These are phyloP conservation scores for Dryoscopus gambensis DNA, from an alignment of 2,113 vertebrate genomes.

Conservation along the genomic window DNA sequence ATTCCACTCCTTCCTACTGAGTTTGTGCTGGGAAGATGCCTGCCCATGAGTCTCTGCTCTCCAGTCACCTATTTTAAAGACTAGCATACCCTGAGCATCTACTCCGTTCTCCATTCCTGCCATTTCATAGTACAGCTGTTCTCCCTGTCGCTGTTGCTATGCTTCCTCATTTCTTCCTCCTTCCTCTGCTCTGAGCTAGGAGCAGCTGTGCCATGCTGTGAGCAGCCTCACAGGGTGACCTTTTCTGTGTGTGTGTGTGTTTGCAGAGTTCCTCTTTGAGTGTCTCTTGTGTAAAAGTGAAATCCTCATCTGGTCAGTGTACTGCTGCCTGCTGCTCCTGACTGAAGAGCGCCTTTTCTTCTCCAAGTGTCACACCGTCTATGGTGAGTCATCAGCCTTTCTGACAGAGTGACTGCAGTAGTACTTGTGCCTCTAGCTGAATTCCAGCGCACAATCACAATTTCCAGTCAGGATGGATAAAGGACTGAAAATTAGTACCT, in stretches of 20 bases:
- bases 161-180: background rate
- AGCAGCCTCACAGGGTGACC: background rate
- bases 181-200: background rate
- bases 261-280: constrained; percentile 83
- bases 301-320: constrained; percentile 84
- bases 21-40: background rate
- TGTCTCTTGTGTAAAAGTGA: constrained; percentile 78
- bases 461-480: background rate
- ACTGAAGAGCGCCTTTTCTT: constrained; percentile 89
- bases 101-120: background rate
- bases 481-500: background rate
- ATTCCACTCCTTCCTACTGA: background rate
- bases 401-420: background rate
- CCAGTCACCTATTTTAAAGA: constrained; percentile 1
- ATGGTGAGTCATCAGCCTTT: constrained; percentile 78
- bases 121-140: background rate
- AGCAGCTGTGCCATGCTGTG: background rate
- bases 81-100: background rate
- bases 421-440: background rate
- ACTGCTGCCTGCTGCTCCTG: constrained; percentile 85
- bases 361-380: constrained; percentile 91
- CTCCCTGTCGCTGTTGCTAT: background rate
- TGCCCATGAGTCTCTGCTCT: background rate
- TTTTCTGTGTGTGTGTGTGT: background rate
- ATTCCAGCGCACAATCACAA: background rate